Evolutionary conservation across 2,113 vertebrate species (phyloP), one percentile per base, ranked within the genome.

Genomic region (Psittacus erithacus): DNA sequence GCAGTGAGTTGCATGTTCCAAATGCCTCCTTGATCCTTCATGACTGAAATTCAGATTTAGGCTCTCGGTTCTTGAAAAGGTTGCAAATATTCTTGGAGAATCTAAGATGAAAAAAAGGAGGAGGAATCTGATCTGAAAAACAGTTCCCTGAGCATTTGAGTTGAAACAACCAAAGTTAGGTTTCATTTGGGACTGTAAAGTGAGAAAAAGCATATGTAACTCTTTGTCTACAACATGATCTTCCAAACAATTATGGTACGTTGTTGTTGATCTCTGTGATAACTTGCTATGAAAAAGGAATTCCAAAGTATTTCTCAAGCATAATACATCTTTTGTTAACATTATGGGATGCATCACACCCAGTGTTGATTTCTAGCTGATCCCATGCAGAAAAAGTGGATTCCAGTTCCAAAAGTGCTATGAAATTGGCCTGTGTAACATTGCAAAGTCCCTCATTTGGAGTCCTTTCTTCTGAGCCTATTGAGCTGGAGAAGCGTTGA

Each of bases 1-100:
- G 69, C 74, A 88, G 80, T 13, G 11, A 64, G 74, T 13, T 65
- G 35, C 39, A 4, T 28, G 46, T 86, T 86, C 29, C 39, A n/a
- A 47, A 68, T n/a, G 17, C 83, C 43, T 84, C 31, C 5, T 38
- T 92, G 88, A 95, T 94, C 82, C 44, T 70, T 92, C 90, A n/a
- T 1, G 2, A 44, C 1, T 76, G 47, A 82, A 90, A 81, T 75
- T 64, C 86, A 64, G 31, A 52, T 59, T 60, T 52, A 80, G 80
- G 25, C 46, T 91, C 86, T 60, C 41, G 25, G 74, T 43, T 82
- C 70, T 62, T 71, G 41, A 52, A 83, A 63, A n/a, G 33, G 7
- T 64, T 84, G 44, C 44, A 79, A 53, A 38, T 71, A 50, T 57
- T 80, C 64, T 38, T 41, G 39, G 17, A 75, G 43, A 68, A 15